phyloP scores from a whole-genome alignment of 37 sponge, comb jelly and placozoan genomes.

The Aphrocallistes beatrix region DNA sequence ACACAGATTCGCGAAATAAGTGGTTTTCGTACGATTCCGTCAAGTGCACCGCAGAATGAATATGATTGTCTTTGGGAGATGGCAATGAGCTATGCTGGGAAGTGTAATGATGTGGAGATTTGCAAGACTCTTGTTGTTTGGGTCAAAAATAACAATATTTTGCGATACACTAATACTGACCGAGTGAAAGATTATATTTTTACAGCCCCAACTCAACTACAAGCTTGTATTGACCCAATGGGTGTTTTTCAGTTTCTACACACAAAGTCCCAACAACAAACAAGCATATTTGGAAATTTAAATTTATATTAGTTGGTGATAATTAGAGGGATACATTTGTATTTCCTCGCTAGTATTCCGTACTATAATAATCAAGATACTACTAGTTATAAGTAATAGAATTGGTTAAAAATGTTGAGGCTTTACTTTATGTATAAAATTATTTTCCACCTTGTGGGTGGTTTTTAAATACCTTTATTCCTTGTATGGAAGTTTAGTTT shows the following conservation, averaged over 20 bases:
- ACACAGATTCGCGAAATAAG: too few relatives aligned
- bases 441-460: too few relatives aligned
- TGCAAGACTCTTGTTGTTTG: not conserved
- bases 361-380: too few relatives aligned
- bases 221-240: not conserved
- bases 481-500: too few relatives aligned
- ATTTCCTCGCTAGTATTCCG: too few relatives aligned
- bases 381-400: too few relatives aligned
- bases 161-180: not conserved
- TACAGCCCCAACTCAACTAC: not conserved
- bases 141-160: not conserved
- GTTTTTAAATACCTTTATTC: too few relatives aligned
- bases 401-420: too few relatives aligned
- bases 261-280: not conserved
- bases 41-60: not conserved
- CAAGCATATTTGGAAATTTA: not conserved
- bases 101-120: not conserved
- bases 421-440: too few relatives aligned
- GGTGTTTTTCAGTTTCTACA: not conserved
- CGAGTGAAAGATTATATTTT: not conserved
- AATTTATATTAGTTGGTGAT: not conserved
- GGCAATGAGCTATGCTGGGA: not conserved
- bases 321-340: too few relatives aligned
- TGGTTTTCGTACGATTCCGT: not conserved
- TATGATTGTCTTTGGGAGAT: not conserved